Base-by-base conservation (phyloP, 2,113 vertebrate species). In the Rhinichthys klamathensis region DNA sequence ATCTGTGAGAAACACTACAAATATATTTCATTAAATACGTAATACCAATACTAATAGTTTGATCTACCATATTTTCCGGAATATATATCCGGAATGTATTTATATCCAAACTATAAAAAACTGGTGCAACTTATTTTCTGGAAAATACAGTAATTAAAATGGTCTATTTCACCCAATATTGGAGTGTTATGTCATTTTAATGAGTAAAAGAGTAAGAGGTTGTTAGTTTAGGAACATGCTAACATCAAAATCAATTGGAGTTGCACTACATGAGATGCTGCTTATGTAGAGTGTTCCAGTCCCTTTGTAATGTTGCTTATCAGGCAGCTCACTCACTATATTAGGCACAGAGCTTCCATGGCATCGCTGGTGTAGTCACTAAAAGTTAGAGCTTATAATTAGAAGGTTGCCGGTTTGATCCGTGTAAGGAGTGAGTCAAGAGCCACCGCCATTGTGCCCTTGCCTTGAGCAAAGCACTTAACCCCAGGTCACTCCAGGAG, bases 381-480 rank as follows among this genome's bases (percentile, higher is more conserved):
- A 13, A 41, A 72, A 41, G 65, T 69, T 18, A 69, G 63, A 18
- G 21, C 23, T 23, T 41, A 6, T 25, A 74, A 74, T 74, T 74
- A 74, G 6, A 49, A 74, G 41, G 44, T 16, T 49, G 70, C n/a
- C 41, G 3, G 41, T 25, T 74, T 49, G 41, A 49, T 74, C 69
- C 12, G n/a, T 15, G 13, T 49, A 16, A 41, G 41, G 25, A 74
- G n/a, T 49, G n/a, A 46, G 72, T 27, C n/a, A 74, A 74, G n/a
- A 74, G 41, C 41, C 72, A 46, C 27, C 0, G 1, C 6, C 41
- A 76, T 54, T 11, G 49, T 76, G 46, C 25, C n/a, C 27, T 54
- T 54, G 74, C n/a, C 27, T 54, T 54, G 74, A 76, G 74, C 46
- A 9, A 76, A 49, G 15, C 49, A 76, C 15, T 76, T 76, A 76